Percentiles rank a stretch among this genome's conserved stretches.
Conservation (phyloP, 1,140 invertebrate species). For the Calephelis virginiensis region DNA sequence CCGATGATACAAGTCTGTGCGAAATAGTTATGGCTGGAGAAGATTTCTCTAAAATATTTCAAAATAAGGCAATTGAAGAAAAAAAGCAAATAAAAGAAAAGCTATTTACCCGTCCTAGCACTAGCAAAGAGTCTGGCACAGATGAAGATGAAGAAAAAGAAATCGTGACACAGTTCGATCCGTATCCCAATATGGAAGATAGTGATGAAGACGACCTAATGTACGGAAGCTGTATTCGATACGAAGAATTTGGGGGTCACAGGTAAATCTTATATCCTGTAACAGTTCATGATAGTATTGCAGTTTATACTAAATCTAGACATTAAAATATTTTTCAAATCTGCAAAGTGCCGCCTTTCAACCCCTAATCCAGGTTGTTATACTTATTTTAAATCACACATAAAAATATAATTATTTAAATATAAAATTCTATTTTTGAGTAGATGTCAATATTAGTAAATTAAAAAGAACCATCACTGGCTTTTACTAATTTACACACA, state of each 20-base stretch:
- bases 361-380: no score
- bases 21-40: slow-evolving; percentile 90
- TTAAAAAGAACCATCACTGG: no score
- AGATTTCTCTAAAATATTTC: slow-evolving; percentile 85
- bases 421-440: no score
- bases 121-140: slow-evolving; percentile 79
- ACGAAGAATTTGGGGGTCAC: slow-evolving; percentile 87
- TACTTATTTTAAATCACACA: no score
- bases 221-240: slow-evolving; percentile 75
- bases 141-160: slow-evolving; percentile 80
- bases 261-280: slow-evolving; percentile 40
- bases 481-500: no score
- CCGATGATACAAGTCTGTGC: slow-evolving; percentile 92
- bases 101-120: slow-evolving; percentile 64
- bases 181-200: slow-evolving; percentile 87
- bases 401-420: no score
- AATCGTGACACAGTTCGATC: slow-evolving; percentile 80
- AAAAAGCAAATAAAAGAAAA: slow-evolving; percentile 51
- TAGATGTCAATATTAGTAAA: no score
- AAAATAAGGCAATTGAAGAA: slow-evolving; percentile 66
- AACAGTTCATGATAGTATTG: background rate
- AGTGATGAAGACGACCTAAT: slow-evolving; percentile 87
- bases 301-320: background rate
- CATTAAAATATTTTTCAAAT: no score
- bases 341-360: no score